Base-by-base conservation (phyloP, 1,140 invertebrate genomes). In the Asbolus verrucosus region DNA sequence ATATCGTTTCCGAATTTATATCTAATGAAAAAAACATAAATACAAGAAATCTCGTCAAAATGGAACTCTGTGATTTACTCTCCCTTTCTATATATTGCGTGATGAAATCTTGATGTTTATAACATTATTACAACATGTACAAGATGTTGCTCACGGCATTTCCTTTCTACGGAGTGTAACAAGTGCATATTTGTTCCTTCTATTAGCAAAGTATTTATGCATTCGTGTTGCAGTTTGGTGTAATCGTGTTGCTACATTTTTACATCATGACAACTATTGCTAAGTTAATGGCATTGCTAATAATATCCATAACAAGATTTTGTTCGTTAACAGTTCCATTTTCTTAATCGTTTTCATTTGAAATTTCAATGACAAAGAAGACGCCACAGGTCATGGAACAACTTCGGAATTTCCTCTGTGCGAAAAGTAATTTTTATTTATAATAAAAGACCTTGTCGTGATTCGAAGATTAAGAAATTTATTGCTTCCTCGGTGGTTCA, bases 111-210 rank as follows among this genome's bases (percentile, higher is more conserved):
- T 5, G 6, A 2, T 16, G 24, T 27, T 27, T 27, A 27, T 27
- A 27, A n/a, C 24, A 11, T 11, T 54, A 9, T 54, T 54, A 54
- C 46, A 54, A 54, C 46, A 54, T 14, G 9, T 54, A 11, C 11
- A 54, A 54, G 46, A 54, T 54, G 46, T 54, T 31, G 46, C 46
- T 54, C 21, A 27, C 46, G 21, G 46, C 46, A 54, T 54, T 54
- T 54, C 46, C 46, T 54, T 54, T 54, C 46, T 54, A 54, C 21
- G 11, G 46, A 54, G 19, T 54, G 21, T 27, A 54, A 54, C 46
- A 54, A 54, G 46, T 54, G 46, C 46, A 54, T 30, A 54, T 54
- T 54, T 54, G 46, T 54, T 24, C 6, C 6, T n/a, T 11, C 21
- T 3, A 13, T 54, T 54, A 54, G 11, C n/a, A 27, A 54, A n/a